Conservation (phyloP, 1,140 invertebrate genomes). For the Amphibalanus amphitrite region DNA sequence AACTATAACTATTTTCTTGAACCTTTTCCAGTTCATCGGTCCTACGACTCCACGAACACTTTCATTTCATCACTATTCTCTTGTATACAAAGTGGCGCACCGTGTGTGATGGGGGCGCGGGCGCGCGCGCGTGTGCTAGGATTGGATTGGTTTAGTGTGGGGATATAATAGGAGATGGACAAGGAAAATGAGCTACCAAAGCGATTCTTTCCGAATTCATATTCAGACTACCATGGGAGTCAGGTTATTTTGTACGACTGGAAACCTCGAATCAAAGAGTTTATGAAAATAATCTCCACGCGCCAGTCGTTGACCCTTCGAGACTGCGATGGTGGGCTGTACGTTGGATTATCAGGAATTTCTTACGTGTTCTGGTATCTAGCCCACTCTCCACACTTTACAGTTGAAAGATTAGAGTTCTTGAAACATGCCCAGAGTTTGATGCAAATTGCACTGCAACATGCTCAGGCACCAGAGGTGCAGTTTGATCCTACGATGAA, state of each 20-base stretch:
- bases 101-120: not conserved
- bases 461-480: slow-evolving; percentile 13
- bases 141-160: not conserved
- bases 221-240: not conserved
- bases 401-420: slow-evolving; percentile 19
- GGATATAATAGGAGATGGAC: not conserved
- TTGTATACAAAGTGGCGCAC: not conserved
- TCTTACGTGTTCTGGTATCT: slow-evolving; percentile 31
- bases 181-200: not conserved
- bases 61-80: not conserved
- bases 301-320: not conserved
- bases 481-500: slow-evolving; percentile 15
- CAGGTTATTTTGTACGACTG: not conserved
- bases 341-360: slow-evolving; percentile 31
- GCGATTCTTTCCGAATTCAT: not conserved
- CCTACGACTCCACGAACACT: not conserved
- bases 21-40: not conserved
- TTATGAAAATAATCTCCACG: not conserved
- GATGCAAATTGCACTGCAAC: slow-evolving; percentile 21
- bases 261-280: not conserved
- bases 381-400: slow-evolving; percentile 20
- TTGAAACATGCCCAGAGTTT: slow-evolving; percentile 24
- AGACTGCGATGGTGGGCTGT: slow-evolving; percentile 31
- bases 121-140: not conserved
- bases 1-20: not conserved